Evolutionary conservation across 37 sponge, comb jelly and placozoan species (phyloP).

Genomic region (Eunapius fragilis): DNA sequence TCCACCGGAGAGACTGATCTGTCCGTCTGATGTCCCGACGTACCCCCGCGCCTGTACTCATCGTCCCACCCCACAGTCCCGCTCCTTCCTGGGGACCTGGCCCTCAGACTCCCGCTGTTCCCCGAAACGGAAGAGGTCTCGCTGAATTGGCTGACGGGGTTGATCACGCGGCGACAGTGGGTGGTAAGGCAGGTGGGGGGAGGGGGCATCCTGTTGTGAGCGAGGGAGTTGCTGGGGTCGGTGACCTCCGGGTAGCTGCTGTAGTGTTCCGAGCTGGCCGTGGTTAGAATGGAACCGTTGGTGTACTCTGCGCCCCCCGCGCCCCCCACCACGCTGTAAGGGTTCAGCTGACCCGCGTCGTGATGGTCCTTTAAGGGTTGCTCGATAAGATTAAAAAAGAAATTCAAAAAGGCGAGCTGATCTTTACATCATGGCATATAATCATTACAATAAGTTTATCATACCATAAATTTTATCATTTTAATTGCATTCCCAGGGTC

Average conservation of each 20-base stretch:
- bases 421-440: too few species aligned
- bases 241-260: constrained; percentile 27
- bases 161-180: not conserved
- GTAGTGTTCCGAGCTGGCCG: constrained; percentile 16
- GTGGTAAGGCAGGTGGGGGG: constrained; percentile 12
- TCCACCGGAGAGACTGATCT: not conserved
- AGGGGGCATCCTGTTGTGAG: constrained; percentile 3
- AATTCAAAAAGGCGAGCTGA: too few species aligned
- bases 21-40: not conserved
- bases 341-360: not conserved
- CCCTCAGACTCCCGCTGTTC: not conserved
- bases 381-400: too few species aligned
- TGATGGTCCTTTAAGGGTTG: not conserved
- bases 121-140: constrained; percentile 31
- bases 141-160: constrained; percentile 29
- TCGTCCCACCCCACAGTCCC: not conserved
- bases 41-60: not conserved
- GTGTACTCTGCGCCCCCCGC: not conserved
- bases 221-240: not conserved
- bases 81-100: not conserved
- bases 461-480: too few species aligned
- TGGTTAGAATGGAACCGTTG: not conserved
- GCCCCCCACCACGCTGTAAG: not conserved
- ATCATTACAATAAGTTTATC: too few species aligned
- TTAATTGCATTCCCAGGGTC: too few species aligned